Conservation (phyloP, 2,113 vertebrate genomes). For the Chloropsis hardwickii region DNA sequence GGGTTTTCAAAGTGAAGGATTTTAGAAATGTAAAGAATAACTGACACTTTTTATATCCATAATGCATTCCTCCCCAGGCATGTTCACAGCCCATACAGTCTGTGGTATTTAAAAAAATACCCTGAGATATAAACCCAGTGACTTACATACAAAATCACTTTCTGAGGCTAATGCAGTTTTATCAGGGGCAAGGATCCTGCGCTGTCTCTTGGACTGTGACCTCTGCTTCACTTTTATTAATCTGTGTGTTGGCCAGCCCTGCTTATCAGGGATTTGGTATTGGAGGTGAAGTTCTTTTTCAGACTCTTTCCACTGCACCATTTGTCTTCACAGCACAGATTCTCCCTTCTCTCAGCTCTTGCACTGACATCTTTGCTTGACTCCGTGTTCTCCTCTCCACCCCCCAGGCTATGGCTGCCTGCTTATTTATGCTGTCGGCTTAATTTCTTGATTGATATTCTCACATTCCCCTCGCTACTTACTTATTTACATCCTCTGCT, state of each 20-base stretch:
- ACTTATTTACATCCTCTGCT: conserved; percentile 59
- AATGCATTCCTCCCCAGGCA: conserved; percentile 37
- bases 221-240: conserved; percentile 17
- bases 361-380: conserved; percentile 44
- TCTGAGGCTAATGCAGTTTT: neutral
- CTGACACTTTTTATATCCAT: conserved; percentile 46
- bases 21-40: conserved; percentile 60
- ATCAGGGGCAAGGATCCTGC: neutral
- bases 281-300: neutral
- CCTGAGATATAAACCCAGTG: neutral
- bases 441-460: conserved; percentile 70
- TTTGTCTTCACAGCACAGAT: conserved; percentile 25
- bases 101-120: conserved; percentile 3
- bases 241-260: neutral
- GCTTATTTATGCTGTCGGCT: conserved; percentile 68
- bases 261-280: neutral
- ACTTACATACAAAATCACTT: neutral
- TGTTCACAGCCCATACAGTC: conserved; percentile 7
- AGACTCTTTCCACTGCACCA: neutral
- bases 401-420: conserved; percentile 56
- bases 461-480: conserved; percentile 61
- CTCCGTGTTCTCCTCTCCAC: conserved; percentile 27
- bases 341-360: neutral
- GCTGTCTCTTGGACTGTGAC: neutral
- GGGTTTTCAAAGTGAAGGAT: conserved; percentile 45